phyloP scores from a whole-genome alignment of 2,113 vertebrate genomes.

The Pangasianodon hypophthalmus region DNA sequence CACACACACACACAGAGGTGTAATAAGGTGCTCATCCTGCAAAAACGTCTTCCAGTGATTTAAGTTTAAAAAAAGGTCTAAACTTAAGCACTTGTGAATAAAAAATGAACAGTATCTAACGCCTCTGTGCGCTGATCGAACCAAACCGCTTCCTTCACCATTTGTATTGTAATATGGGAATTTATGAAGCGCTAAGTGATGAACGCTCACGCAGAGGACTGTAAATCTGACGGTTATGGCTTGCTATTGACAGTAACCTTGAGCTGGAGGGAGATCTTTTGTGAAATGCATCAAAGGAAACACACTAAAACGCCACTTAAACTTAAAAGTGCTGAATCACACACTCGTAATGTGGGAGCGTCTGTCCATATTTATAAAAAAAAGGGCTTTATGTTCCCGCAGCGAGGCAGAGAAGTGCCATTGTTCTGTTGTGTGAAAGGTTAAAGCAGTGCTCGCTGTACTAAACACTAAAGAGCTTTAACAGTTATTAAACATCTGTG shows the following conservation, averaged over 20 bases:
- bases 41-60: not conserved
- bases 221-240: conserved; percentile 23
- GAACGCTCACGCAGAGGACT: not conserved
- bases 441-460: not conserved
- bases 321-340: conserved; percentile 32
- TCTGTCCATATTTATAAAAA: conserved; percentile 1
- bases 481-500: not conserved
- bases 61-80: not conserved
- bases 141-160: not conserved
- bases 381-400: not conserved
- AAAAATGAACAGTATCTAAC: not conserved
- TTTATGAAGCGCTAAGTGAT: conserved; percentile 32
- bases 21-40: not conserved
- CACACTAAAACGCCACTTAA: conserved; percentile 25
- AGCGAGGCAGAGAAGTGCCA: not conserved
- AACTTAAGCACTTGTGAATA: not conserved
- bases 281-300: conserved; percentile 26
- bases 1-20: not conserved
- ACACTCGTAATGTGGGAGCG: not conserved
- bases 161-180: conserved; percentile 27
- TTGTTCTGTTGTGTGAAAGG: not conserved
- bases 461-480: not conserved
- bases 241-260: conserved; percentile 29
- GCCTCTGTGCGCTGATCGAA: not conserved
- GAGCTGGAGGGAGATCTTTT: conserved; percentile 23